Percentiles rank a stretch among this genome's conserved stretches.
phyloP scores from a whole-genome alignment of 2,797 vertebrate genomes.

The Clarias pachynema region DNA sequence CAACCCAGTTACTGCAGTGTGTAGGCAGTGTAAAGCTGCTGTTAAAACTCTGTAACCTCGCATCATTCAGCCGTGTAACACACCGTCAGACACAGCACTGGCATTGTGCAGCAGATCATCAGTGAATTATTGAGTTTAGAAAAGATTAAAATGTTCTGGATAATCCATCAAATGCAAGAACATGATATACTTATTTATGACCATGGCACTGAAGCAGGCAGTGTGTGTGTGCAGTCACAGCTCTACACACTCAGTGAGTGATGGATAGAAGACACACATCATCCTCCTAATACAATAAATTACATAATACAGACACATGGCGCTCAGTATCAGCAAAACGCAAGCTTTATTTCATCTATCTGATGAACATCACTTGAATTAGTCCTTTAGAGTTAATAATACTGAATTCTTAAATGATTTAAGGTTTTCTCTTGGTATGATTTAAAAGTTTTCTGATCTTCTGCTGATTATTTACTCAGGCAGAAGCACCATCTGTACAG shows the following conservation, averaged over 20 bases:
- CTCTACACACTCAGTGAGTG: not conserved
- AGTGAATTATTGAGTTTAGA: not conserved
- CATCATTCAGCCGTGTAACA: not conserved
- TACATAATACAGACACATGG: no score
- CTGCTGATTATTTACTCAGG: not conserved
- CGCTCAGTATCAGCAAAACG: not conserved
- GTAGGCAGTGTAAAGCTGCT: not conserved
- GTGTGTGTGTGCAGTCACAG: not conserved
- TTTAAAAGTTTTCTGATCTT: not conserved
- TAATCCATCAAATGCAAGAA: not conserved
- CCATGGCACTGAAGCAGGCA: not conserved
- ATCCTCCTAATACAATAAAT: not conserved
- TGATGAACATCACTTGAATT: not conserved
- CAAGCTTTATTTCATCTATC: not conserved
- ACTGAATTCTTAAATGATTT: not conserved
- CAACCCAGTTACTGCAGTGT: not conserved
- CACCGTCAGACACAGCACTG: not conserved
- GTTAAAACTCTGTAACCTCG: not conserved
- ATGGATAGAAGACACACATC: not conserved
- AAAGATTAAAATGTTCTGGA: not conserved
- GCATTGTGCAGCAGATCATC: not conserved
- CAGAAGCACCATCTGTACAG: conserved; percentile 19
- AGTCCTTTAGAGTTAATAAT: not conserved
- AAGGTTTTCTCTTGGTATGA: not conserved
- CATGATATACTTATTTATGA: not conserved